Percentiles rank a stretch among this genome's conserved stretches.
Evolutionary conservation across 2,113 vertebrate genomes (phyloP).

Genomic region (Scomber japonicus): DNA sequence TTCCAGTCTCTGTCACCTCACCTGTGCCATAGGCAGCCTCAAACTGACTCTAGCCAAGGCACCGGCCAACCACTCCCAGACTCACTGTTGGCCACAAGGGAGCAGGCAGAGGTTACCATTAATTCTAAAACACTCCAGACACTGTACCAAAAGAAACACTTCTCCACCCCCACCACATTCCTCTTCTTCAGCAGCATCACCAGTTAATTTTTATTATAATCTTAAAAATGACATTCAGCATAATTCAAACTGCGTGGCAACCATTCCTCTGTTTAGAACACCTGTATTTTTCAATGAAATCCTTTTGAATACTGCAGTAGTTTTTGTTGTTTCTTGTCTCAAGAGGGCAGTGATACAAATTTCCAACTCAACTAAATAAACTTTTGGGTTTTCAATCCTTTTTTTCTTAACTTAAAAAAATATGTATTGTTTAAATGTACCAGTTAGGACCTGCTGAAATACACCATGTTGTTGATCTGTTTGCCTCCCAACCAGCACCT

Average conservation of each 20-base stretch:
- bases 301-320: conserved; percentile 76
- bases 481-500: conserved; percentile 62
- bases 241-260: conserved; percentile 71
- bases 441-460: conserved; percentile 80
- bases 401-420: conserved; percentile 73
- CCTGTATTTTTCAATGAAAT: conserved; percentile 73
- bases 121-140: conserved; percentile 66
- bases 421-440: conserved; percentile 77
- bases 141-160: conserved; percentile 66
- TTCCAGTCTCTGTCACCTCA: conserved; percentile 30
- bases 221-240: conserved; percentile 55
- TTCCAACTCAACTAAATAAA: conserved; percentile 57
- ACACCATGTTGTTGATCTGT: conserved; percentile 69
- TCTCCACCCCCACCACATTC: conserved; percentile 76
- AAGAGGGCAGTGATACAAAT: conserved; percentile 68
- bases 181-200: conserved; percentile 68
- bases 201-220: conserved; percentile 63
- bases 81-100: conserved; percentile 51
- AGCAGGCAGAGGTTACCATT: conserved; percentile 62
- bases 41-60: conserved; percentile 20
- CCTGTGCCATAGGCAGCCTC: conserved; percentile 57
- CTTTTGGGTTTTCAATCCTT: conserved; percentile 68
- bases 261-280: conserved; percentile 76
- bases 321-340: conserved; percentile 74
- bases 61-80: conserved; percentile 49